Base-by-base conservation (phyloP, 2,888 invertebrate genomes). In the Hartigia nigra region DNA sequence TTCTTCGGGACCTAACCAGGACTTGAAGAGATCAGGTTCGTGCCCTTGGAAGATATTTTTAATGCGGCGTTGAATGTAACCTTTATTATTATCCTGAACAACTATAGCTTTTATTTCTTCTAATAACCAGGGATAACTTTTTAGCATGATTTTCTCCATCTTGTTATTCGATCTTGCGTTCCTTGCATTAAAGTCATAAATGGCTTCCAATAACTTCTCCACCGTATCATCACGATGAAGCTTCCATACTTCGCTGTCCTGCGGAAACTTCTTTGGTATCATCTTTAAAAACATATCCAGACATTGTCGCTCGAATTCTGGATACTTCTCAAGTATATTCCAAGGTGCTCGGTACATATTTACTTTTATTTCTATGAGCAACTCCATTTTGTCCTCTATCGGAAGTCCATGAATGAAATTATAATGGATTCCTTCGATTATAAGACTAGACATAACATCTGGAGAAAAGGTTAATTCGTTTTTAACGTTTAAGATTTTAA, bases 51-150 rank as follows among this genome's bases (percentile, higher is more conserved):
- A 9, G 12, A 72, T 32, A 9, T 31, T 34, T 11, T 0, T 9
- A 0, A 72, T 31, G 9, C 23, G 23, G 14, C 0, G 9, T 2
- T 9, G 9, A 9, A 55, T 2, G 23, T 55, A 23, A 55, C 1
- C 9, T 31, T 31, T 31, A 4, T 31, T 31, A 31, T 14, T 32
- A 5, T 32, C 72, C 12, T 31, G 72, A 31, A 34, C 35, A 75
- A 83, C 23, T 70, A 78, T 77, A n/a, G 79, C 74, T 75, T 79
- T 37, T 3, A 82, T 77, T 12, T 4, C 36, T 4, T 82, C 70
- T 23, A 84, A 4, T 14, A 91, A 70, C 86, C 87, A 86, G 0
- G 86, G 84, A 78, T 90, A 89, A 70, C 86, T 79, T n/a, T 76
- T 83, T 1, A 88, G 31, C 11, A 72, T 72, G 12, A 78, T 12